Base-by-base conservation (phyloP, 2,888 invertebrate species). In the Mayetiola destructor region DNA sequence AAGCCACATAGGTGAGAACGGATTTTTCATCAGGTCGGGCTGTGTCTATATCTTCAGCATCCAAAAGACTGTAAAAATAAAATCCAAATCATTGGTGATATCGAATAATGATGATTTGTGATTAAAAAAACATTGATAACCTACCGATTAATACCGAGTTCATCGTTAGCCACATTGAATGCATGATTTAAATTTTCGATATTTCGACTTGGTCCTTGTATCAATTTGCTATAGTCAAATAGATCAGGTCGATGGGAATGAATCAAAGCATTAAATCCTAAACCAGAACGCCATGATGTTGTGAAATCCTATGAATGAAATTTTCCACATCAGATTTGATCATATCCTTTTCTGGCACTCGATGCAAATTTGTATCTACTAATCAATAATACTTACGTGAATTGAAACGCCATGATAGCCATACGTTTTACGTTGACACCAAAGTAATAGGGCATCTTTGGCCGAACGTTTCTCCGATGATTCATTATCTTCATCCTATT, bases 371-470 rank as follows among this genome's bases (percentile, higher is more conserved):
- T n/a, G n/a, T n/a, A n/a, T n/a, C 59, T 42, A 21, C 14, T 39
- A 18, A 16, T 39, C 14, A 27, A 48, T 29, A 32, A 16, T 12
- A 30, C 39, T 40, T 42, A 63, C 64, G 69, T 84, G 84, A 62
- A 92, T 91, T 66, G 88, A 84, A 39, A 92, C 91, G 58, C 86
- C 85, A 55, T 84, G 81, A 75, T 94, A 97, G 63, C 95, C 96
- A 67, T 87, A 87, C 1, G 97, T 99, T 76, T 95, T 97, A 57
- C 96, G 81, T 75, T 99, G 97, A 69, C 97, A 97, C 99, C 99
- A 99, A 64, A 99, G 78, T 55, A 99, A 78, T 61, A 99, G 76
- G 5, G 97, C 97, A 75, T 99, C 99, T 78, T 97, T 99, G 63
- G 97, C 97, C 1, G 96, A 96, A 74, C 92, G 93, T 78, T 95